Percentiles rank a stretch among this genome's conserved stretches.
Conservation (phyloP, 2,797 vertebrate species). For the Microcaecilia unicolor region DNA sequence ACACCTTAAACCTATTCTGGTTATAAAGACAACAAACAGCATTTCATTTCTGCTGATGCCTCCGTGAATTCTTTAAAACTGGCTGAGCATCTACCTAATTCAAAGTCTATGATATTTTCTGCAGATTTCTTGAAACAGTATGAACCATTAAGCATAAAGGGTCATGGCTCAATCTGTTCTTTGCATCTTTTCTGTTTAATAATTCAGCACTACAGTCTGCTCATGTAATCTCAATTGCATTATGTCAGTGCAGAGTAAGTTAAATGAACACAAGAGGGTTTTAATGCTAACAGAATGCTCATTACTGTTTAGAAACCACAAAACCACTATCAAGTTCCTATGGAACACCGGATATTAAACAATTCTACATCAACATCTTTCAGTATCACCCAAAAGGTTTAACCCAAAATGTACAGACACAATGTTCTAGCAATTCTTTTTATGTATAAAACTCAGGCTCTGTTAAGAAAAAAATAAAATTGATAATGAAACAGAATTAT, state of each 20-base stretch:
- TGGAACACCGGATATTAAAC: background rate
- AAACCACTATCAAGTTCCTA: background rate
- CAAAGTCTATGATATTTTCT: background rate
- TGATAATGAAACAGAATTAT: no score
- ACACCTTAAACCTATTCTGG: no score
- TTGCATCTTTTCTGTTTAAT: background rate
- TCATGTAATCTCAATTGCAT: background rate
- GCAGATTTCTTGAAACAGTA: background rate
- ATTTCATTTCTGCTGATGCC: no score
- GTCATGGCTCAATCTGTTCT: background rate
- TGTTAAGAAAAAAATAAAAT: no score
- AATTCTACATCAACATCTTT: background rate
- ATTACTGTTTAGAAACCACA: background rate
- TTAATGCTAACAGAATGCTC: background rate
- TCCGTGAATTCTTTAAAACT: background rate
- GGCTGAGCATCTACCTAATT: background rate
- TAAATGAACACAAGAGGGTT: background rate
- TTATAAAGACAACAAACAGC: no score
- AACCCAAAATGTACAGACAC: no score
- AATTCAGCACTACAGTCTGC: background rate
- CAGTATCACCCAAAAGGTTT: no score
- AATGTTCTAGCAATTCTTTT: no score
- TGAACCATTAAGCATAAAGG: no score
- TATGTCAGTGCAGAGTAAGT: background rate
- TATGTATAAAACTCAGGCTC: no score